phyloP scores from a whole-genome alignment of 53 echinoderm and acorn worm genomes.

The Hippasteria phrygiana region DNA sequence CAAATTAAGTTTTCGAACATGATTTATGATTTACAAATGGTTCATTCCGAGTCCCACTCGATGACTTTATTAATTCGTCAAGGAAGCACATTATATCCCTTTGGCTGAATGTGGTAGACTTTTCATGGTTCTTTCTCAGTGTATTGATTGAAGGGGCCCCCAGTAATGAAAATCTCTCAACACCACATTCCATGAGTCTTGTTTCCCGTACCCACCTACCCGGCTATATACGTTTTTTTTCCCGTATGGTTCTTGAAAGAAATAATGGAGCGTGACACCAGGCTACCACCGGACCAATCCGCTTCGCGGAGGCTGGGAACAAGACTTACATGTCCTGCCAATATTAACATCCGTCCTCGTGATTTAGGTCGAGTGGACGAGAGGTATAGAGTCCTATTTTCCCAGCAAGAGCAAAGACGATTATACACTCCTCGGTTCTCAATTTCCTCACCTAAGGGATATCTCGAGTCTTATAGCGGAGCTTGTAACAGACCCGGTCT shows the following conservation, averaged over 20 bases:
- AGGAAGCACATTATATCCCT: no score
- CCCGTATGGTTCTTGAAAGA: background rate
- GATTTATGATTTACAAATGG: no score
- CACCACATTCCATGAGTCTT: background rate
- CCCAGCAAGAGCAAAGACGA: no score
- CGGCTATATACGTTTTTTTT: background rate
- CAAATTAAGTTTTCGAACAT: no score
- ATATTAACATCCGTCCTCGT: no score
- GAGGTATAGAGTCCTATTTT: no score
- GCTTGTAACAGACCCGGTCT: background rate
- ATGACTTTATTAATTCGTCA: no score
- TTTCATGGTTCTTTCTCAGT: no score
- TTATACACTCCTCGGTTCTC: no score
- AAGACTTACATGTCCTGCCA: background rate
- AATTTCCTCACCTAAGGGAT: background rate
- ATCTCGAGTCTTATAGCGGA: background rate
- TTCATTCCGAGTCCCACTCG: no score
- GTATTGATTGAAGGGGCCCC: background rate
- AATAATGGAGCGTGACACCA: background rate
- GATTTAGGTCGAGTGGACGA: no score
- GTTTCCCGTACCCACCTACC: constrained; percentile 2
- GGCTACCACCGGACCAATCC: background rate
- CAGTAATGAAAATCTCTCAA: background rate
- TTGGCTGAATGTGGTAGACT: no score
- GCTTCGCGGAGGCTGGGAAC: background rate